These are phyloP conservation scores for Carposina sasakii DNA, from an alignment of 1,140 invertebrate species.

Conservation along the genomic window DNA sequence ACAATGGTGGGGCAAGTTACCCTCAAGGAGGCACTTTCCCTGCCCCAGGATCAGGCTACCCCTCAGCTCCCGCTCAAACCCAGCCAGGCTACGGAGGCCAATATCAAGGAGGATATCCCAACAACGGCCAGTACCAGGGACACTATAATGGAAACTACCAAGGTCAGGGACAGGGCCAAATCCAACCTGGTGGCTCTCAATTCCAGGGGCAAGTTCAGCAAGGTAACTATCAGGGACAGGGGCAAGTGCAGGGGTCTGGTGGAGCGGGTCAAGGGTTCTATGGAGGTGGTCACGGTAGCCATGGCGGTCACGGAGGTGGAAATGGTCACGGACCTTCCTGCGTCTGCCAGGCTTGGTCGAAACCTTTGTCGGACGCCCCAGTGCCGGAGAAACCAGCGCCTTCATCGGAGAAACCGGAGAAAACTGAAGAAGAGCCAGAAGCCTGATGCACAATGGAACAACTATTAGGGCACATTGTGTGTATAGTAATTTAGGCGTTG, in stretches of 20 bases:
- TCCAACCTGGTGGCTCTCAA: neutral
- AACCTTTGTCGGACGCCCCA: slow-evolving; percentile 31
- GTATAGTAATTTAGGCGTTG: too few species aligned
- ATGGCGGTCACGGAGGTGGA: neutral
- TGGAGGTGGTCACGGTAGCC: neutral
- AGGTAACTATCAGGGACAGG: neutral
- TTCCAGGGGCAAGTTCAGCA: slow-evolving; percentile 22
- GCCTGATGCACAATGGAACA: too few species aligned
- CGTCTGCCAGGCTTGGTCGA: slow-evolving; percentile 60
- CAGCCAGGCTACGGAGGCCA: slow-evolving; percentile 16
- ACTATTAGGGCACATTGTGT: too few species aligned
- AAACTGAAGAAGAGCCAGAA: too few species aligned
- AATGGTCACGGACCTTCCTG: slow-evolving; percentile 45
- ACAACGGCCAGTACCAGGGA: slow-evolving; percentile 35
- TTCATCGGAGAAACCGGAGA: too few species aligned
- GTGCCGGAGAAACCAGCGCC: too few species aligned
- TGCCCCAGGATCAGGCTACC: slow-evolving; percentile 19
- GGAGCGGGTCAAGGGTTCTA: neutral
- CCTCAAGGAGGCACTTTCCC: slow-evolving; percentile 21
- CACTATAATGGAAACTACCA: slow-evolving; percentile 22
- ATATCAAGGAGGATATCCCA: neutral
- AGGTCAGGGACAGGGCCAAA: slow-evolving; percentile 21
- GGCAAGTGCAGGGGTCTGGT: slow-evolving; percentile 4
- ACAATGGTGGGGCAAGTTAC: slow-evolving; percentile 14
- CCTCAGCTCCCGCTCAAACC: slow-evolving; percentile 2